Evolutionary conservation across 2,113 vertebrate genomes (phyloP).

Genomic region (Poeciliopsis occidentalis): DNA sequence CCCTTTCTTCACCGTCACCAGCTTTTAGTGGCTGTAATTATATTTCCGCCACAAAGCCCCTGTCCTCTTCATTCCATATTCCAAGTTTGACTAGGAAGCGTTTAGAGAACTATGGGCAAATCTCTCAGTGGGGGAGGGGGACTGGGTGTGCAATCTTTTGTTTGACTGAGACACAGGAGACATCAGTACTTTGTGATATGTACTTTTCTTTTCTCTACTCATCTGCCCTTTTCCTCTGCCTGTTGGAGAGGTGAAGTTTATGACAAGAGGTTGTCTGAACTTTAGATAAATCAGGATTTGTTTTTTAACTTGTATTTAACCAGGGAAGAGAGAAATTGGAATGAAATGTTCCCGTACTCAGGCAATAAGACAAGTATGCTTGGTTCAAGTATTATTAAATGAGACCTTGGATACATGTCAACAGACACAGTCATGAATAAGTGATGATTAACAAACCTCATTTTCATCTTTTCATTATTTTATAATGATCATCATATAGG

Average conservation of each 20-base stretch:
- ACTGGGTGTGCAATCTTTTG: conserved; percentile 71
- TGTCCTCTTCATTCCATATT: conserved; percentile 93
- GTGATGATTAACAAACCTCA: too few relatives aligned
- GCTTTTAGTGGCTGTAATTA: conserved; percentile 95
- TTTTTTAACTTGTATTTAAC: not conserved
- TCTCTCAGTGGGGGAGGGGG: conserved; percentile 84
- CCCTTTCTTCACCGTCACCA: conserved; percentile 91
- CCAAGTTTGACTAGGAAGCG: conserved; percentile 96
- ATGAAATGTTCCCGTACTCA: not conserved
- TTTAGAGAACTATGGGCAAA: conserved; percentile 87
- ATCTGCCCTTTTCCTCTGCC: conserved; percentile 88
- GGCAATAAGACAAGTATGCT: too few relatives aligned
- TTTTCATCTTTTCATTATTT: too few relatives aligned
- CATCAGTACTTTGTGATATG: conserved; percentile 77
- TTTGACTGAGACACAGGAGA: conserved; percentile 65
- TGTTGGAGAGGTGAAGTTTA: conserved; percentile 66
- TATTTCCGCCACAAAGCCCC: conserved; percentile 98
- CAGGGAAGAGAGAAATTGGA: not conserved
- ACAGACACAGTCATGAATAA: too few relatives aligned
- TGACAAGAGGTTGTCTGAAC: conserved; percentile 74
- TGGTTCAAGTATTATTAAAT: too few relatives aligned
- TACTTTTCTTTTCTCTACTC: conserved; percentile 92
- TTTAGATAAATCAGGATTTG: conserved; percentile 35
- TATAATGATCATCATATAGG: too few relatives aligned
- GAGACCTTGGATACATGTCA: too few relatives aligned